Evolutionary conservation across 2,113 vertebrate genomes (phyloP), one percentile per base, ranked within the genome.

Genomic region (Mesoclemmys tuberculata): DNA sequence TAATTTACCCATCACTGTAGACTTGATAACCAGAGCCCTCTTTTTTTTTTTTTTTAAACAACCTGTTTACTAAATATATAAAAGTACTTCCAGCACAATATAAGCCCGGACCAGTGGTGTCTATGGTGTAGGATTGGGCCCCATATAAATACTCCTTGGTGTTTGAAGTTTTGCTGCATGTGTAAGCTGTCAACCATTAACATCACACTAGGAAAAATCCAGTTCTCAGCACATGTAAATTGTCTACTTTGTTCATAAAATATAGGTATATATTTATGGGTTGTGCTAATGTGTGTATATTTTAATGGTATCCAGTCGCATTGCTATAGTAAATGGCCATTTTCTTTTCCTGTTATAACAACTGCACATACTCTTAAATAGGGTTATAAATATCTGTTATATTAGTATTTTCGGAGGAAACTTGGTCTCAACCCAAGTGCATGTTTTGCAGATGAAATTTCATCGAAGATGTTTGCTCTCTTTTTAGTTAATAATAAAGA

Each of bases 381-480:
- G 83, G 90, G 95, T 97, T 95, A 88, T 95, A 94, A 91, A 75
- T 86, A n/a, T 44, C 77, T 51, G 49, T 52, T 79, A 83, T 92
- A 27, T 96, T 96, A 92, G 89, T 95, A 77, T 75, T 89, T n/a
- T 9, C 3, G 0, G 87, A 90, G 55, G 84, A 91, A 95, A 93
- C 68, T 84, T 93, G 94, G 83, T 85, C 82, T 96, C 88, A 83
- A 44, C 35, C 87, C 94, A 86, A 86, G 91, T 84, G 24, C 94
- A 92, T 83, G 87, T 97, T 97, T 95, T 91, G 84, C 90, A 93
- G 96, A 87, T 92, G 82, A 95, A 90, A 54, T 46, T 95, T 95
- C 81, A 91, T 89, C 91, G 89, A 94, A 79, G 82, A 64, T 94
- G 96, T 95, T 93, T 51, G 44, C 93, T 12, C 61, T 74, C 55